These are phyloP conservation scores for Hormiphora californensis DNA, from an alignment of 37 sponge, comb jelly and placozoan species.

Conservation along the genomic window DNA sequence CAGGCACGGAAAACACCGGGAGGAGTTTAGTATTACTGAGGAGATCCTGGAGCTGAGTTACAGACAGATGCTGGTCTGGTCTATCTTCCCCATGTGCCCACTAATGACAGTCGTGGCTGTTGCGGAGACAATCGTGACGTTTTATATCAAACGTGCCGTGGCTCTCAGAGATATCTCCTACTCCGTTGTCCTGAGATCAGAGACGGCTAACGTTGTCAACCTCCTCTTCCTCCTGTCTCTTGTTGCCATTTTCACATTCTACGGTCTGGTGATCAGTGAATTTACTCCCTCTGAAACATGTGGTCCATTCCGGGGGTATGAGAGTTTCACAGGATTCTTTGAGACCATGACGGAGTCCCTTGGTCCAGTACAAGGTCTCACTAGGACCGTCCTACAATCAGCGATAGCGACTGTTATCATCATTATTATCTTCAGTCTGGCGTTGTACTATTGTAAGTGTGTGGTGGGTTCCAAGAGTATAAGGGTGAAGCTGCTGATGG, in stretches of 20 bases:
- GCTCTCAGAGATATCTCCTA: neutral
- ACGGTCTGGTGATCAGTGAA: neutral
- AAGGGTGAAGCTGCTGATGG: neutral
- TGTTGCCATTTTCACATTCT: conserved; percentile 13
- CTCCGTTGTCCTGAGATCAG: conserved; percentile 7
- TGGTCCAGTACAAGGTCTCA: neutral
- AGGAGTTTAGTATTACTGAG: neutral
- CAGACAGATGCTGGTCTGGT: conserved; percentile 45
- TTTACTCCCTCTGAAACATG: conserved; percentile 8
- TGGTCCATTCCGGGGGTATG: neutral
- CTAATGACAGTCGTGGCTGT: conserved; percentile 36
- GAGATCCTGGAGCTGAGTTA: conserved; percentile 48
- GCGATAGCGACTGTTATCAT: conserved; percentile 20
- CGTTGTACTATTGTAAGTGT: conserved; percentile 39
- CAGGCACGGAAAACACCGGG: neutral
- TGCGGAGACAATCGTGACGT: neutral
- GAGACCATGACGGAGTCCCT: neutral
- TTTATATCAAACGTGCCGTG: conserved; percentile 21
- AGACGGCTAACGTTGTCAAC: conserved; percentile 45
- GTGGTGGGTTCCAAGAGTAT: neutral
- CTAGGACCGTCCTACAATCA: neutral
- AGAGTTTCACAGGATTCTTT: conserved; percentile 12
- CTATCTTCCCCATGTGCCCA: conserved; percentile 15
- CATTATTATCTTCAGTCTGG: conserved; percentile 4
- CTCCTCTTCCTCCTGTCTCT: conserved; percentile 49